Conservation (phyloP, 2,888 invertebrate genomes). For the Iphiclides podalirius region DNA sequence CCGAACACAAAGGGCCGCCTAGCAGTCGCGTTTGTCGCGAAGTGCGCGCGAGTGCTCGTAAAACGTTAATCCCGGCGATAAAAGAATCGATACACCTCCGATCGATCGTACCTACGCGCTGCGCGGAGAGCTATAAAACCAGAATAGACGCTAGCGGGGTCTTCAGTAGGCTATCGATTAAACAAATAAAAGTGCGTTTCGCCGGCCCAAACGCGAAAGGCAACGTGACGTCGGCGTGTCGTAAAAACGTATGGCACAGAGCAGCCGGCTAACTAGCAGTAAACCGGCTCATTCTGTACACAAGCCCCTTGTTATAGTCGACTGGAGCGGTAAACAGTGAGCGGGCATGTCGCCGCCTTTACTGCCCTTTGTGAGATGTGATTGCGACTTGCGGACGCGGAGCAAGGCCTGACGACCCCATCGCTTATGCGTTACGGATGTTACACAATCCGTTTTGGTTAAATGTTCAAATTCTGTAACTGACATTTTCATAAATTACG, state of each 20-base stretch:
- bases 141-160: slow-evolving; percentile 70
- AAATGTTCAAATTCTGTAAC: too few relatives aligned
- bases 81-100: too few relatives aligned
- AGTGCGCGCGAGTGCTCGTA: slow-evolving; percentile 73
- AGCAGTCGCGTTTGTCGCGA: slow-evolving; percentile 43
- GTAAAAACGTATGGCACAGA: slow-evolving; percentile 77
- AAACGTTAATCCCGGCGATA: slow-evolving; percentile 56
- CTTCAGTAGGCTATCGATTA: slow-evolving; percentile 76
- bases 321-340: slow-evolving; percentile 74
- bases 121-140: slow-evolving; percentile 61
- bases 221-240: slow-evolving; percentile 72
- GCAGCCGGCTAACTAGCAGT: slow-evolving; percentile 76
- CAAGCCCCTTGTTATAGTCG: slow-evolving; percentile 72
- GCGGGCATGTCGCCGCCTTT: slow-evolving; percentile 77
- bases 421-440: too few relatives aligned
- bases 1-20: slow-evolving; percentile 42
- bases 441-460: too few relatives aligned
- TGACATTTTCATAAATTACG: too few relatives aligned
- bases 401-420: too few relatives aligned
- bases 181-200: slow-evolving; percentile 77
- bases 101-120: too few relatives aligned
- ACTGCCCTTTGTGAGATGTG: slow-evolving; percentile 72
- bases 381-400: slow-evolving; percentile 56
- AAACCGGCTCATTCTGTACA: slow-evolving; percentile 76
- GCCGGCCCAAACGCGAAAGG: slow-evolving; percentile 73